These are phyloP conservation scores for Cheilosia soror DNA, from an alignment of 2,888 invertebrate genomes.

Conservation along the genomic window DNA sequence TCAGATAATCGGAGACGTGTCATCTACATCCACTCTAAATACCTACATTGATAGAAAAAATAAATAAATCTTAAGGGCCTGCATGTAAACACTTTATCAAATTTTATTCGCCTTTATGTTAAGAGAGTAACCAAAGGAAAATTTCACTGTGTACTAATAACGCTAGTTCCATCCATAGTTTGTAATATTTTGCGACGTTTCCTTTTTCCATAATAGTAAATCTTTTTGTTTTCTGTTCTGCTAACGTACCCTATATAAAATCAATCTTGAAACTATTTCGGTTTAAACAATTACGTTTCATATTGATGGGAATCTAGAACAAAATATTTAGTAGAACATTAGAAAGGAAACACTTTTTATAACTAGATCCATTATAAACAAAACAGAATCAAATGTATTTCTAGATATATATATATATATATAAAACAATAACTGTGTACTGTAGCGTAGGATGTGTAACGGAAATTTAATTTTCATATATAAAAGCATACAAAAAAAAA, in stretches of 20 bases:
- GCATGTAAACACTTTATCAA: background rate
- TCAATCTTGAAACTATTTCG: background rate
- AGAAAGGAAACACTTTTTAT: conserved; percentile 8
- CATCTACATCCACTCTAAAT: background rate
- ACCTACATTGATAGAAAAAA: background rate
- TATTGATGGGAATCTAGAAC: background rate
- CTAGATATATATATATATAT: conserved; percentile 9
- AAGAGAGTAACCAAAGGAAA: background rate
- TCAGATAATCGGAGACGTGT: too few species aligned
- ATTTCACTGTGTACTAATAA: conserved; percentile 18
- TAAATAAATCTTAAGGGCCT: background rate
- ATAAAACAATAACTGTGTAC: conserved; percentile 37
- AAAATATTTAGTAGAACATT: conserved; percentile 7
- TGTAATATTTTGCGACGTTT: conserved; percentile 24
- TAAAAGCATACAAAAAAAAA: conserved; percentile 22
- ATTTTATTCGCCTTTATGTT: background rate
- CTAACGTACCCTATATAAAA: background rate
- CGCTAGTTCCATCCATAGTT: conserved; percentile 55
- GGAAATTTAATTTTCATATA: conserved; percentile 40
- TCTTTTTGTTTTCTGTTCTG: conserved; percentile 2
- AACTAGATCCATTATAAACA: conserved; percentile 7
- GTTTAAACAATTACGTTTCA: background rate
- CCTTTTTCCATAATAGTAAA: background rate
- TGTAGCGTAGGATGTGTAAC: conserved; percentile 41
- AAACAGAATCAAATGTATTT: conserved; percentile 24